Evolutionary conservation across 2,888 invertebrate genomes (phyloP).

Genomic region (Andrena minutula): DNA sequence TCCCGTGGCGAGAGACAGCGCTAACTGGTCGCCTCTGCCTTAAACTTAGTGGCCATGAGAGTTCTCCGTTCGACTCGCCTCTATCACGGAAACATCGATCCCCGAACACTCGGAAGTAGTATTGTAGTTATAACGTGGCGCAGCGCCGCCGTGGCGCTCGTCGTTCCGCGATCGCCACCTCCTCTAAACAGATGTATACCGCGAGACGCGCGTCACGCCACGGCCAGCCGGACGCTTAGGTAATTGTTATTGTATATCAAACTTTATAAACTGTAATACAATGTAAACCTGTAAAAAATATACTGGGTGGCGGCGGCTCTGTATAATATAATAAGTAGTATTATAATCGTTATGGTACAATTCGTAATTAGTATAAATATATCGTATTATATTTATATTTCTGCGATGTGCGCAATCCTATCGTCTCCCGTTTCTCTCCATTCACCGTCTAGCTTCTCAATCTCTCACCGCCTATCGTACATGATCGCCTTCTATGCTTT

Average conservation of each 20-base stretch:
- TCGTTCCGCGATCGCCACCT: constrained; percentile 54
- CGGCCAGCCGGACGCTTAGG: constrained; percentile 74
- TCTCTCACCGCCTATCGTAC: constrained; percentile 41
- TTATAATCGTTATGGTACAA: constrained; percentile 83
- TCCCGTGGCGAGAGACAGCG: too few species aligned
- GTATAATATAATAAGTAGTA: constrained; percentile 84
- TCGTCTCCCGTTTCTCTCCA: constrained; percentile 29
- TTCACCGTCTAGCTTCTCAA: constrained; percentile 22
- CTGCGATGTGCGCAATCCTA: constrained; percentile 72
- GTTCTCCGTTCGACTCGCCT: neutral
- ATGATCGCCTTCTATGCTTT: constrained; percentile 25
- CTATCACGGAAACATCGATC: constrained; percentile 56
- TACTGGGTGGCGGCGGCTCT: constrained; percentile 85
- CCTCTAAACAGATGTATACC: constrained; percentile 56
- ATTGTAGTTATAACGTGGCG: constrained; percentile 74
- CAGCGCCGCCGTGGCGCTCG: constrained; percentile 59
- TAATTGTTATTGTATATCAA: constrained; percentile 84
- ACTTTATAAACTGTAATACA: constrained; percentile 85
- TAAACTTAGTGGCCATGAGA: too few species aligned
- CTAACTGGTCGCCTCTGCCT: too few species aligned
- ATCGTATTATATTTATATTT: constrained; percentile 82
- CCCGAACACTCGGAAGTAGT: constrained; percentile 71
- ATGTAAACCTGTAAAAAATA: constrained; percentile 85
- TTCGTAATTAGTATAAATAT: constrained; percentile 84
- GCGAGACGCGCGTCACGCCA: constrained; percentile 59